These are phyloP conservation scores for Silvanus unidentatus DNA, from an alignment of 2,888 invertebrate species.

Conservation along the genomic window DNA sequence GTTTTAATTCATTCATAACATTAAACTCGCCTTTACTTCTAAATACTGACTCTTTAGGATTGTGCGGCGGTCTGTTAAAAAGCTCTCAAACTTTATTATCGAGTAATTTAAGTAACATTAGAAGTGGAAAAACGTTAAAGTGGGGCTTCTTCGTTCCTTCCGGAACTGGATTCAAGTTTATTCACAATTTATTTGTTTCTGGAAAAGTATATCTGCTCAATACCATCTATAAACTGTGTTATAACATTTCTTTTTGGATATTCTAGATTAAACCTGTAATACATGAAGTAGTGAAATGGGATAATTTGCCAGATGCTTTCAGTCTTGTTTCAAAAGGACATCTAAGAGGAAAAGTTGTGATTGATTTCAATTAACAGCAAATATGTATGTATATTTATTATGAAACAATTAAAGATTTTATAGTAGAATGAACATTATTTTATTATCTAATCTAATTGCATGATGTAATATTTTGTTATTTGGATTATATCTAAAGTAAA, in stretches of 20 bases:
- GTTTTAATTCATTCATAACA: slow-evolving; percentile 68
- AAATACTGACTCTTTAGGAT: slow-evolving; percentile 72
- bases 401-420: too few species aligned
- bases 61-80: slow-evolving; percentile 56
- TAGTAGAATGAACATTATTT: too few species aligned
- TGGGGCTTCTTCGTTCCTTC: slow-evolving; percentile 84
- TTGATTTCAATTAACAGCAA: slow-evolving; percentile 43
- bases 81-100: slow-evolving; percentile 54
- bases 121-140: slow-evolving; percentile 38
- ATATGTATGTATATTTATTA: too few species aligned
- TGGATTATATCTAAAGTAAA: too few species aligned
- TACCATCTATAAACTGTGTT: background rate
- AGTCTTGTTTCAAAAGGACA: slow-evolving; percentile 58
- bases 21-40: slow-evolving; percentile 75
- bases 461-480: too few species aligned
- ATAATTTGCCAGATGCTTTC: slow-evolving; percentile 65
- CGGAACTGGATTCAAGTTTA: slow-evolving; percentile 58
- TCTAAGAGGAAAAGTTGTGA: slow-evolving; percentile 73
- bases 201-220: slow-evolving; percentile 50
- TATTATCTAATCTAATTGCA: too few species aligned
- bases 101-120: slow-evolving; percentile 49
- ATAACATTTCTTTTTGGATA: background rate
- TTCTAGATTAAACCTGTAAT: slow-evolving; percentile 65
- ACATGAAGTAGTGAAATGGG: slow-evolving; percentile 66
- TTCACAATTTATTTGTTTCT: slow-evolving; percentile 62